Base-by-base conservation (phyloP, 2,797 vertebrate genomes). In the Urophycis tenuis region DNA sequence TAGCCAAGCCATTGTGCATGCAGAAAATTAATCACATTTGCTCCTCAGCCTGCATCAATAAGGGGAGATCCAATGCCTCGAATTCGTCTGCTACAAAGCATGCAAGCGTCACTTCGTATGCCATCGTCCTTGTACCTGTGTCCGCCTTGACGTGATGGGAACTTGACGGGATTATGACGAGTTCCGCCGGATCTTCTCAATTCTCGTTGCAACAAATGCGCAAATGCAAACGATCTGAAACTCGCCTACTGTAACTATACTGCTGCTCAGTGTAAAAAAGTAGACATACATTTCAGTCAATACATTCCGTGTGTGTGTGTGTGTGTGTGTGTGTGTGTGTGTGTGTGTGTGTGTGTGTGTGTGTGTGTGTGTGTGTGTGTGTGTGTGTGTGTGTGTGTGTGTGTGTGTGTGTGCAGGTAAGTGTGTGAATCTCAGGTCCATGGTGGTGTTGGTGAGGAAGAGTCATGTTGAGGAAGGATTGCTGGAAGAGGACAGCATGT, bases 401-500 rank as follows among this genome's bases (percentile, higher is more conserved):
- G 49, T 75, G 49, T 75, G 19, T 67, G 49, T 67, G 49, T 69
- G 49, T 67, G 71, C 64, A 70, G 49, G 71, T 77, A 11, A 72
- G 14, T 60, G 33, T 31, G 36, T 53, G 22, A 7, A 25, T 71
- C 69, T 71, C 69, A 32, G 69, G 17, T 71, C 69, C 14, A 32
- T 71, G 11, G 29, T 70, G 67, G 67, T 70, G 17, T 6, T 1
- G 25, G 31, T 71, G 29, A 60, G 22, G 67, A 70, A 70, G 30
- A 8, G 25, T 70, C 29, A 6, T 5, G 30, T 9, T 70, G 31
- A 70, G 29, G 29, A 29, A 0, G 29, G 30, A 31, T 32, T 89
- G 80, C 90, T 93, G 0, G 93, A 94, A 80, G 93, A 94, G 81
- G 92, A 91, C 89, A 95, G 91, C 79, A 89, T 94, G 82, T 95